These are phyloP conservation scores for Magallana ariakensis DNA, from an alignment of 1,140 invertebrate species.

Conservation along the genomic window DNA sequence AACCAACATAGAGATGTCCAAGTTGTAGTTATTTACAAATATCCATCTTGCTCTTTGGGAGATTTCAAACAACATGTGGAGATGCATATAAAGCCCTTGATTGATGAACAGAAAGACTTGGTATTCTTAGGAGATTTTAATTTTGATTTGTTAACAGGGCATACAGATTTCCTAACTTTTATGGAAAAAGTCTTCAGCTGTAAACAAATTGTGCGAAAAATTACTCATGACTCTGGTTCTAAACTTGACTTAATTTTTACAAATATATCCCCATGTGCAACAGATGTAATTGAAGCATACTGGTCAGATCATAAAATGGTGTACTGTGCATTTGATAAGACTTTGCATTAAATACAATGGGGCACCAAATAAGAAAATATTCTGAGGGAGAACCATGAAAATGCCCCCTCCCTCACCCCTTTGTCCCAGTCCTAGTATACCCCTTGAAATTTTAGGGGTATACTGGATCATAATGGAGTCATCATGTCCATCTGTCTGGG, in stretches of 20 bases:
- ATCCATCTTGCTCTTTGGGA: constrained; percentile 24
- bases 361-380: too few relatives aligned
- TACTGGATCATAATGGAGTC: too few relatives aligned
- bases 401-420: too few relatives aligned
- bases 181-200: constrained; percentile 40
- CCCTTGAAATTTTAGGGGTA: too few relatives aligned
- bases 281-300: too few relatives aligned
- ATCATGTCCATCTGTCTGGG: too few relatives aligned
- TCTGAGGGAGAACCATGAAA: too few relatives aligned
- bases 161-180: constrained; percentile 40
- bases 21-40: constrained; percentile 40
- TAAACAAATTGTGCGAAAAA: constrained; percentile 26
- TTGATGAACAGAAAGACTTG: constrained; percentile 1
- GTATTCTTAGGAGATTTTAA: constrained; percentile 46
- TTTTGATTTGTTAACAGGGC: constrained; percentile 44
- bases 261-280: too few relatives aligned
- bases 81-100: background rate
- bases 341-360: too few relatives aligned
- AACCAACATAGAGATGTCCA: constrained; percentile 3
- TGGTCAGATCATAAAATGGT: constrained; percentile 41
- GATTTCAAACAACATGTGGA: background rate
- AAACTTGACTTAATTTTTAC: constrained; percentile 38
- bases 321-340: constrained; percentile 4
- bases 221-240: constrained; percentile 31
- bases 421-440: too few relatives aligned